Percentiles rank a stretch among this genome's conserved stretches.
Conservation (phyloP, 1,140 invertebrate species). For the Bombus consobrinus region DNA sequence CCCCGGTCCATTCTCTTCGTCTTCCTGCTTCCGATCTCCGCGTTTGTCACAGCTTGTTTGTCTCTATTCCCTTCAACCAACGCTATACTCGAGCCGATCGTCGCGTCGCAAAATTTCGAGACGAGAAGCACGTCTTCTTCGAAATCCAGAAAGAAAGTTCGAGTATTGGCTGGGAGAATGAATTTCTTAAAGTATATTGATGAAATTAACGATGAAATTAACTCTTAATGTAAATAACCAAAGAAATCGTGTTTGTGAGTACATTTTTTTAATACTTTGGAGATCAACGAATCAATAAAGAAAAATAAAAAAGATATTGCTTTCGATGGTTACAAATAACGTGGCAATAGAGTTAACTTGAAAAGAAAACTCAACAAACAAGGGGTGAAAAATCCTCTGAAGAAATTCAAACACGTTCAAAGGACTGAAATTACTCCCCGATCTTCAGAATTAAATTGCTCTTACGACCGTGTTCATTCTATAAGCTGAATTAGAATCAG, state of each 20-base stretch:
- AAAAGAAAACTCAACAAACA: not conserved
- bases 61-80: not conserved
- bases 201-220: not conserved
- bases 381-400: not conserved
- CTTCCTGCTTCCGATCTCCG: not conserved
- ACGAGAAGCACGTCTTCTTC: not conserved
- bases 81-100: not conserved
- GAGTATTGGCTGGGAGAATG: too few relatives aligned
- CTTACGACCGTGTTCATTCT: not conserved
- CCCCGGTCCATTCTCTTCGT: not conserved
- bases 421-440: not conserved
- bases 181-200: not conserved
- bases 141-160: not conserved
- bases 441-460: too few relatives aligned
- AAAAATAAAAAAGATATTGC: not conserved
- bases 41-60: conserved; percentile 23
- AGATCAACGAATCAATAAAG: too few relatives aligned
- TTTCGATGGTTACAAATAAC: not conserved
- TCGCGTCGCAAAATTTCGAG: not conserved
- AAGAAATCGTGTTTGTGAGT: too few relatives aligned
- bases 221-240: not conserved
- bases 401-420: not conserved
- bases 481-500: not conserved
- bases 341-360: fast-evolving
- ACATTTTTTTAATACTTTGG: too few relatives aligned